These are phyloP conservation scores for Pangasianodon gigas DNA, from an alignment of 2,113 vertebrate genomes.

Conservation along the genomic window DNA sequence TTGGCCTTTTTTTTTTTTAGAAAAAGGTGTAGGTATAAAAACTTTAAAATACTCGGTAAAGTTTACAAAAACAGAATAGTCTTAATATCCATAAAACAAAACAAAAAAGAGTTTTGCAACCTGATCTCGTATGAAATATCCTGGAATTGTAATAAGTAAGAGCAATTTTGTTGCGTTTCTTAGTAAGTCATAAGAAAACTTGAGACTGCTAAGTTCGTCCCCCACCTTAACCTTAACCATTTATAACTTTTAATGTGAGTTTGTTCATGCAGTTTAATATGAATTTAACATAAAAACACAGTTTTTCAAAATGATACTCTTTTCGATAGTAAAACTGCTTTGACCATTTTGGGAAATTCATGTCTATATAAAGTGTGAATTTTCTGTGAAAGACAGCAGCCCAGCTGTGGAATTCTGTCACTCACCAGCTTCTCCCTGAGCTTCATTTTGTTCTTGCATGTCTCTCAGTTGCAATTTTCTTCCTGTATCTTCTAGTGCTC, in stretches of 20 bases:
- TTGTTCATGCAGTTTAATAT: background rate
- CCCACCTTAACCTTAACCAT: background rate
- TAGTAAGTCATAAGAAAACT: background rate
- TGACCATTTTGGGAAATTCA: background rate
- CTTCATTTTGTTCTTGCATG: slow-evolving; percentile 55
- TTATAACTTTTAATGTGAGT: background rate
- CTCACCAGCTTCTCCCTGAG: slow-evolving; percentile 27
- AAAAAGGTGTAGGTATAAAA: background rate
- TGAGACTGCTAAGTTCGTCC: background rate
- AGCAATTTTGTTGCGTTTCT: background rate
- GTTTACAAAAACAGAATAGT: background rate
- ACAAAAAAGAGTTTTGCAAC: background rate
- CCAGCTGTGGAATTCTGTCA: background rate
- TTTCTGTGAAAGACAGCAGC: background rate
- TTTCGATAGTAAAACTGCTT: background rate
- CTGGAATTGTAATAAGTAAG: background rate
- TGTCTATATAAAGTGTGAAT: background rate
- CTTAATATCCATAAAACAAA: background rate
- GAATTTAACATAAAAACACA: background rate
- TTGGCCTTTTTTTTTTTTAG: background rate
- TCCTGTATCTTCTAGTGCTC: slow-evolving; percentile 1
- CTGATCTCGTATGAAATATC: background rate
- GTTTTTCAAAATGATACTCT: background rate
- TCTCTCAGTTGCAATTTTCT: background rate
- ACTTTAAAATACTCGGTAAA: background rate